Conservation (phyloP, 1,140 invertebrate species). For the Drosophila teissieri region DNA sequence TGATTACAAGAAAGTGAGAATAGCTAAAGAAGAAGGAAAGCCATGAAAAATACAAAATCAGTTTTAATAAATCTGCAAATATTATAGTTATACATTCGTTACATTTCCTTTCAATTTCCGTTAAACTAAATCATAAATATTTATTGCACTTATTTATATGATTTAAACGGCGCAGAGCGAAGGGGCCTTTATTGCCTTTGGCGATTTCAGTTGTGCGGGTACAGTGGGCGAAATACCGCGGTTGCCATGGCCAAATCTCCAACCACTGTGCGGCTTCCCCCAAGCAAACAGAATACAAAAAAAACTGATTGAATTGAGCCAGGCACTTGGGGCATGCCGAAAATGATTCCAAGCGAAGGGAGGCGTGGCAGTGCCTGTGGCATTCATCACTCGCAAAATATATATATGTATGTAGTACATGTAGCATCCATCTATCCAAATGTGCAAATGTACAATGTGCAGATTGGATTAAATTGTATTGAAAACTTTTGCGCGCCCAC, state of each 20-base stretch:
- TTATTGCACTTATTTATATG: not conserved
- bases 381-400: conserved; percentile 6
- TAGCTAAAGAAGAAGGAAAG: not conserved
- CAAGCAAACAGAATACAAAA: not conserved
- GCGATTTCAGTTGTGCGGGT: not conserved
- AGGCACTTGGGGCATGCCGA: conserved; percentile 35
- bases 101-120: not conserved
- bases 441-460: conserved; percentile 2
- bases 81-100: too few relatives aligned
- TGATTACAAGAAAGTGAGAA: not conserved
- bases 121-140: not conserved
- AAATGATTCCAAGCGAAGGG: conserved; percentile 1
- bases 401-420: not conserved
- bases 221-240: conserved; percentile 4
- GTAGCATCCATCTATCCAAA: too few relatives aligned
- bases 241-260: conserved; percentile 2
- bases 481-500: conserved; percentile 58
- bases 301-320: conserved; percentile 43
- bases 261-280: conserved; percentile 29
- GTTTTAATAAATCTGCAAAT: too few relatives aligned
- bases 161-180: not conserved
- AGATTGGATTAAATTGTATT: conserved; percentile 73
- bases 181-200: not conserved
- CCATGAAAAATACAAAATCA: too few relatives aligned
- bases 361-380: not conserved